Evolutionary conservation across 2,888 invertebrate species (phyloP).

Genomic region (Ramazzottius varieornatus): DNA sequence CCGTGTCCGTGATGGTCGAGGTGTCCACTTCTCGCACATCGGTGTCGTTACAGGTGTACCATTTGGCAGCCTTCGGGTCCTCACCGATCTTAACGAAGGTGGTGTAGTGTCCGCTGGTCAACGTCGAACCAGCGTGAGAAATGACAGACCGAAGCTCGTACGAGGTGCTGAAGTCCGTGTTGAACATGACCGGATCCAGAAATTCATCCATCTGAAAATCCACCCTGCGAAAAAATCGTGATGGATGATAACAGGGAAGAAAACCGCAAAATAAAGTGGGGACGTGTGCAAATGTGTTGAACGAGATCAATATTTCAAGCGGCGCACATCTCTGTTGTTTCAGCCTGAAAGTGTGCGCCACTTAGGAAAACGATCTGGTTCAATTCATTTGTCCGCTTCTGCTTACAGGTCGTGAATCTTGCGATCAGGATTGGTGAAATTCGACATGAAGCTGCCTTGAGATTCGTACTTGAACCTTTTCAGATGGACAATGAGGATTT

Average conservation of each 20-base stretch:
- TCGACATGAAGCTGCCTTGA: not conserved
- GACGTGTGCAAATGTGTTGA: no score
- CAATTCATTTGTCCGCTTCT: no score
- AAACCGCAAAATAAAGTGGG: no score
- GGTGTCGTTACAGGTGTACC: conserved; percentile 2
- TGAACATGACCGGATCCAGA: not conserved
- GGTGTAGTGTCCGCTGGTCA: not conserved
- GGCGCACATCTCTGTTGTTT: no score
- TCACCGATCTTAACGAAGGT: not conserved
- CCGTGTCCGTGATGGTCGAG: not conserved
- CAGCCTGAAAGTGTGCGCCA: no score
- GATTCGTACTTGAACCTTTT: not conserved
- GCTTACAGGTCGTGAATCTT: conserved; percentile 2
- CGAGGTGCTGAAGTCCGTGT: not conserved
- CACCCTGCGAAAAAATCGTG: not conserved
- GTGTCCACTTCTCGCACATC: not conserved
- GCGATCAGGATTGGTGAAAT: not conserved
- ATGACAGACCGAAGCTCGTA: not conserved
- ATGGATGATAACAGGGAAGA: no score
- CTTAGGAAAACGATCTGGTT: no score
- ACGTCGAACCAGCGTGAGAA: not conserved
- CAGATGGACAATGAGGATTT: not conserved
- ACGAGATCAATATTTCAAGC: no score
- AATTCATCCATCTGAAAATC: not conserved
- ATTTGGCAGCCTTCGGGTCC: not conserved